These are phyloP conservation scores for Diplogasteroides magnus DNA, from an alignment of 1,140 invertebrate genomes.

Conservation along the genomic window DNA sequence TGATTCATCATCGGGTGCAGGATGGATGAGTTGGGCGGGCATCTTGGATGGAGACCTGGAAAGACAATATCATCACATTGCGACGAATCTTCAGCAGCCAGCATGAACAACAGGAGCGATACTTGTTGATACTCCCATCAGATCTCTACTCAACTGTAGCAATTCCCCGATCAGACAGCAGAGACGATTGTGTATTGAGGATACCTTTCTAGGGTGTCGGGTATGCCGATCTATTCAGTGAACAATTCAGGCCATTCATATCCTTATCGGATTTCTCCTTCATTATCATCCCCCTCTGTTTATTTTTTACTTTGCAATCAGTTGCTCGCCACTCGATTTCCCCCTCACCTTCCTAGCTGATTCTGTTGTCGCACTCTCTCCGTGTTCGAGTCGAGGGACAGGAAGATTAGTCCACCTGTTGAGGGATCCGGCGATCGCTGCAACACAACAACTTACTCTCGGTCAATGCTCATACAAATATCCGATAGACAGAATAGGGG, in stretches of 20 bases:
- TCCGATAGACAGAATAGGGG: slow-evolving; percentile 6
- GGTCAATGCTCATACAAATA: neutral
- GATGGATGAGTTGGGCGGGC: slow-evolving; percentile 56
- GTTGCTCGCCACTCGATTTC: neutral
- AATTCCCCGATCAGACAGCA: neutral
- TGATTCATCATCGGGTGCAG: slow-evolving; percentile 68
- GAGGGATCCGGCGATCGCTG: neutral
- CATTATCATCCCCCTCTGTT: too few species aligned
- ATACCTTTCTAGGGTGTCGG: neutral
- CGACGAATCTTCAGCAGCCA: neutral
- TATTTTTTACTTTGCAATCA: neutral
- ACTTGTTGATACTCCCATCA: neutral
- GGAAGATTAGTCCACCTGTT: slow-evolving; percentile 8
- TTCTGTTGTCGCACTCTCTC: slow-evolving; percentile 6
- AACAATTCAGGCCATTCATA: too few species aligned
- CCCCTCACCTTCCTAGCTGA: slow-evolving; percentile 3
- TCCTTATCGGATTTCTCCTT: too few species aligned
- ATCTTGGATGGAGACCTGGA: slow-evolving; percentile 60
- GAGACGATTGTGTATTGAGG: neutral
- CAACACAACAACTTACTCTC: neutral
- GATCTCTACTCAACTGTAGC: neutral
- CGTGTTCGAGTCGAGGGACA: slow-evolving; percentile 22
- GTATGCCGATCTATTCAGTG: neutral
- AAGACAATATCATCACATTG: slow-evolving; percentile 61
- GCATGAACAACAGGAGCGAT: neutral